Base-by-base conservation (phyloP, 2,113 vertebrate species). In the Dissostichus mawsoni region DNA sequence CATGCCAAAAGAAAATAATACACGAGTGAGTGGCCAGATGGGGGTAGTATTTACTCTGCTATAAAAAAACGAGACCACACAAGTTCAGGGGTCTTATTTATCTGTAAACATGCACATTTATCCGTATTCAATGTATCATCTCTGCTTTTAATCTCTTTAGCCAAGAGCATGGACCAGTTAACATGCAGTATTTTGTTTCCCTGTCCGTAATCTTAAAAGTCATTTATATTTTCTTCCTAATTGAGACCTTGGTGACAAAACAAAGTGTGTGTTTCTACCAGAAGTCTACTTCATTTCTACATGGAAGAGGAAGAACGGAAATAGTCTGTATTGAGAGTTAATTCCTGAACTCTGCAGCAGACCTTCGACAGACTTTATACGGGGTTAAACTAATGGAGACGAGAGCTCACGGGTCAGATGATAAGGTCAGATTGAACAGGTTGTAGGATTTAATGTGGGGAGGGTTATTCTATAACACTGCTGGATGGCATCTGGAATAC, bases 401-500 rank as follows among this genome's bases (percentile, higher is more conserved):
- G 71, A 86, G 80, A 83, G 83, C 86, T 88, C 58, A 65, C 76
- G 13, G 69, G 53, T 62, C 59, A 53, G 33, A 44, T 62, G 79
- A 87, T 70, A 69, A 57, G 18, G 53, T 7, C 2, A 57, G 74
- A 71, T 41, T 41, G 74, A 78, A 66, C 36, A 69, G 81, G 75
- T 6, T 44, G n/a, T 17, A 77, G 79, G 84, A 88, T 88, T 93
- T 90, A 77, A 67, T 65, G 72, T 55, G 33, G 47, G 78, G 76
- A 78, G 80, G 52, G 66, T 81, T 81, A 58, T 70, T 65, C 80
- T 78, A 69, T 69, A 74, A 79, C 61, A 72, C 69, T 69, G 52
- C 79, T 81, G 78, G 72, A 83, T 77, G 77, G n/a, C 78, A 90
- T 92, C 85, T 87, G 87, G 87, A 76, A 13, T 71, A 70, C 41